Base-by-base conservation (phyloP, 30 jellyfish, hydroid and myxozoan species). In the Phacellophora camtschatica region DNA sequence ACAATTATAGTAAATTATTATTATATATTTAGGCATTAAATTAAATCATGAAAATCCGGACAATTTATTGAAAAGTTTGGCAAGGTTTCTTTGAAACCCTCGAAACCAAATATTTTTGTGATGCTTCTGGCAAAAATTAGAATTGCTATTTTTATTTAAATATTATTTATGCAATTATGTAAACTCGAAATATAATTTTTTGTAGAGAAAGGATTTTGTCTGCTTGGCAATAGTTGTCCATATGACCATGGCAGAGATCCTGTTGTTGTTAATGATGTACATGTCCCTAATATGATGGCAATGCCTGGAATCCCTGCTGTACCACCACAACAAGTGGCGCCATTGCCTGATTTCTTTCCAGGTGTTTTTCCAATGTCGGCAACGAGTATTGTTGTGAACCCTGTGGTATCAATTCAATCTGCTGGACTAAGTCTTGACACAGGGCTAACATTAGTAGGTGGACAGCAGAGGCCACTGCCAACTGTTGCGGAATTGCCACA, bases 171-270 rank as follows among this genome's bases (percentile, higher is more conserved):
- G n/a, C n/a, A 8, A 8, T 8, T 10, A 49, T 49, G n/a, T 5
- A 5, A 3, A 49, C 3, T 45, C 5, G 29, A 30, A 49, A 3
- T 5, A 6, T 49, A 5, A 10, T 23, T 30, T 41, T 54, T 48
- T 59, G 33, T 61, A 92, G 98, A 92, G 71, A 92, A 92, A 64
- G 98, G 98, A 4, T 73, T 74, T 70, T 92, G 98, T 66, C 78
- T 92, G 80, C 90, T 92, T 82, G 98, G 98, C 30, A 96, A 92
- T 36, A 79, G 89, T 64, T 92, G 98, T 49, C 96, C 95, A 12
- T 92, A 67, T 67, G 98, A 92, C 57, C 98, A 92, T 57, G 98
- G 98, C 27, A 70, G 73, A 50, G 98, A 92, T 55, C 98, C 98
- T 7, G 94, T 92, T 15, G 92, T 86, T 23, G 96, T 90, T 32